Conservation (phyloP, 2,797 vertebrate species). For the Xyrichtys novacula region DNA sequence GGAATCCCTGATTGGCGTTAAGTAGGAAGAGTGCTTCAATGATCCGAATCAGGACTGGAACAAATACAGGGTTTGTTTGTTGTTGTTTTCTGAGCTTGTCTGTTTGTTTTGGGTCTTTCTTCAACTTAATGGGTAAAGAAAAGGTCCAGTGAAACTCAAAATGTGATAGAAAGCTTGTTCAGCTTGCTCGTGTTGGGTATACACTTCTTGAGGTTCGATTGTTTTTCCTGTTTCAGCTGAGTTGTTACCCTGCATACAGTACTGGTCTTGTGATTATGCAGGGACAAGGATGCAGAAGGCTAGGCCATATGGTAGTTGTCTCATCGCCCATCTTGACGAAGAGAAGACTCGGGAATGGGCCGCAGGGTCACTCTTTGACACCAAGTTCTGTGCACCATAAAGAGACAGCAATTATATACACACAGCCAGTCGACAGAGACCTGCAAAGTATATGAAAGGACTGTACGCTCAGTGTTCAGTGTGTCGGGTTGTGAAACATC, state of each 20-base stretch:
- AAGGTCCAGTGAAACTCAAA: slow-evolving; percentile 1
- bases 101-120: slow-evolving; percentile 34
- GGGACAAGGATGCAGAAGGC: slow-evolving; percentile 83
- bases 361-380: slow-evolving; percentile 74
- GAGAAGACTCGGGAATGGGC: slow-evolving; percentile 59
- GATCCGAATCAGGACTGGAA: slow-evolving; percentile 50
- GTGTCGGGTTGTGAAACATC: slow-evolving; percentile 49
- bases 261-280: slow-evolving; percentile 81
- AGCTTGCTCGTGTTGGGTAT: slow-evolving; percentile 1
- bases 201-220: slow-evolving; percentile 18
- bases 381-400: slow-evolving; percentile 42
- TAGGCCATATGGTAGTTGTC: slow-evolving; percentile 86
- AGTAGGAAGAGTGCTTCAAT: slow-evolving; percentile 67
- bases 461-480: slow-evolving; percentile 35
- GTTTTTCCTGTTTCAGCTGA: slow-evolving; percentile 38
- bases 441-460: slow-evolving; percentile 30
- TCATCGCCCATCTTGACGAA: slow-evolving; percentile 67
- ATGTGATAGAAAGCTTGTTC: slow-evolving; percentile 4
- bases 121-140: slow-evolving; percentile 11
- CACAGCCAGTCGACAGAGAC: slow-evolving; percentile 36
- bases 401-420: slow-evolving; percentile 66
- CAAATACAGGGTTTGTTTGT: slow-evolving; percentile 42
- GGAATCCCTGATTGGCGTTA: slow-evolving; percentile 85
- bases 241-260: slow-evolving; percentile 55
- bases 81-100: slow-evolving; percentile 39